Percentiles rank a stretch among this genome's conserved stretches.
Evolutionary conservation across 2,113 vertebrate species (phyloP).

Genomic region (Phrynocephalus versicolor): DNA sequence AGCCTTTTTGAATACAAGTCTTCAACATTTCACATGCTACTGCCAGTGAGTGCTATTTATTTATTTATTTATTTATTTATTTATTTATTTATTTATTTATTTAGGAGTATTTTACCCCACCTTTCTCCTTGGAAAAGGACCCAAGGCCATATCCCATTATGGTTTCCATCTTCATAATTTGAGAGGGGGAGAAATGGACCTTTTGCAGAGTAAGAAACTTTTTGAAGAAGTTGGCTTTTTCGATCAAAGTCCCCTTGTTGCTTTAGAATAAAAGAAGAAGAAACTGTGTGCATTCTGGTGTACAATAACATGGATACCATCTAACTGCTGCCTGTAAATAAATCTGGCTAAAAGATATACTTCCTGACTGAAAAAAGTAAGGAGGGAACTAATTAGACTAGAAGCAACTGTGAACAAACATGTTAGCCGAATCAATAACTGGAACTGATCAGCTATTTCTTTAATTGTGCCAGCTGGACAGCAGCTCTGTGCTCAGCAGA

Average conservation of each 20-base stretch:
- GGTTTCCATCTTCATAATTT: neutral
- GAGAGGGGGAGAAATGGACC: neutral
- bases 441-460: slow-evolving; percentile 85
- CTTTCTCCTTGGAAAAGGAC: too few species aligned
- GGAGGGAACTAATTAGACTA: slow-evolving; percentile 82
- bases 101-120: too few species aligned
- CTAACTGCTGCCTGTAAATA: slow-evolving; percentile 72
- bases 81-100: too few species aligned
- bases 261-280: slow-evolving; percentile 50
- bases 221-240: neutral
- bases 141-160: neutral
- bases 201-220: neutral
- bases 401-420: slow-evolving; percentile 82
- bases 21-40: neutral
- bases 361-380: slow-evolving; percentile 78
- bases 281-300: slow-evolving; percentile 38
- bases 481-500: slow-evolving; percentile 72
- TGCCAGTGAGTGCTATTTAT: neutral
- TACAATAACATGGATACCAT: slow-evolving; percentile 55
- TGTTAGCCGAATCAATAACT: slow-evolving; percentile 84
- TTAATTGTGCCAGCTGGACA: slow-evolving; percentile 81
- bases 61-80: too few species aligned
- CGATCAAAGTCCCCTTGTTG: slow-evolving; percentile 4
- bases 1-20: too few species aligned
- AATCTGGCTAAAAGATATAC: slow-evolving; percentile 77